Percentiles rank a stretch among this genome's conserved stretches.
These are phyloP conservation scores for Picathartes gymnocephalus DNA, from an alignment of 2,113 vertebrate species.

Conservation along the genomic window DNA sequence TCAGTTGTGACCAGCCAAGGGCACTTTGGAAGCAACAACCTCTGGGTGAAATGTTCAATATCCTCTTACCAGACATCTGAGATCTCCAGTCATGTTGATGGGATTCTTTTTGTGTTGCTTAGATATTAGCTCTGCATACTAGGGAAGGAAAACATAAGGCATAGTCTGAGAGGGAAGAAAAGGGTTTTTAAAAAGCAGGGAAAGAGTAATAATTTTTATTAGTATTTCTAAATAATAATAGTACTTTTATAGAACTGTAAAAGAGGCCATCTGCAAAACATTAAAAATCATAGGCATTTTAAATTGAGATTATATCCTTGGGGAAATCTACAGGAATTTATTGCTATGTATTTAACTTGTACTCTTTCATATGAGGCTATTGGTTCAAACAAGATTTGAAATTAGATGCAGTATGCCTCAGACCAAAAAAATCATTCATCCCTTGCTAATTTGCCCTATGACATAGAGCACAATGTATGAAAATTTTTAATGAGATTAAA, in stretches of 20 bases:
- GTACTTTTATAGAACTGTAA: background rate
- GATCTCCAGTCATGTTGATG: slow-evolving; percentile 30
- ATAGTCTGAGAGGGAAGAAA: background rate
- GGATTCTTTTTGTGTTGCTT: slow-evolving; percentile 22
- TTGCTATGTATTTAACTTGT: background rate
- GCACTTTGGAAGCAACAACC: slow-evolving; percentile 4
- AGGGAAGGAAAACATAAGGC: slow-evolving; percentile 8
- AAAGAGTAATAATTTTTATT: slow-evolving; percentile 53
- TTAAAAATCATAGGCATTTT: slow-evolving; percentile 24
- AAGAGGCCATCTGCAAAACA: background rate
- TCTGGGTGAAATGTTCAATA: slow-evolving; percentile 7
- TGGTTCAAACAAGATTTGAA: background rate
- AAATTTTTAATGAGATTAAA: slow-evolving; percentile 35
- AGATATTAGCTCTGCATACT: slow-evolving; percentile 53
- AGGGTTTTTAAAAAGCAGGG: background rate
- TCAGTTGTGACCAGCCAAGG: background rate
- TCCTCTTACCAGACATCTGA: slow-evolving; percentile 16
- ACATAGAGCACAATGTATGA: background rate
- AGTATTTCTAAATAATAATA: slow-evolving; percentile 48
- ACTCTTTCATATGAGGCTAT: background rate
- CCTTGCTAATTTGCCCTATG: slow-evolving; percentile 40
- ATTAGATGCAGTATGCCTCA: background rate
- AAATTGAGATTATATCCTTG: slow-evolving; percentile 8
- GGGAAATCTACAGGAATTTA: background rate
- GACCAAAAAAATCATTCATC: background rate